phyloP scores from a whole-genome alignment of 2,797 vertebrate species.

The Oophaga sylvatica region DNA sequence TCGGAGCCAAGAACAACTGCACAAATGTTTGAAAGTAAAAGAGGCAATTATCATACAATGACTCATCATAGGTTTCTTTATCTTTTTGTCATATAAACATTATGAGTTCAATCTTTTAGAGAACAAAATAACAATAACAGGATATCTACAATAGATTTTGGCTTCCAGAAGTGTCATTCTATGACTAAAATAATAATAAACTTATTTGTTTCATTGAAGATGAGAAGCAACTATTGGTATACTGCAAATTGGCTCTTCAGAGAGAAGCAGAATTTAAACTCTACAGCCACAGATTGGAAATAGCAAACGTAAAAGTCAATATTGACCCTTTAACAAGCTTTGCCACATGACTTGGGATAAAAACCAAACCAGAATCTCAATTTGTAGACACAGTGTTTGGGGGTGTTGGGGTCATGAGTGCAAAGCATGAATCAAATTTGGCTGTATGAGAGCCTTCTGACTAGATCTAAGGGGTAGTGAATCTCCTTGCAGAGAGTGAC shows the following conservation, averaged over 20 bases:
- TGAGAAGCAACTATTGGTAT: background rate
- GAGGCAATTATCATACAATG: constrained; percentile 9
- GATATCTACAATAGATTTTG: background rate
- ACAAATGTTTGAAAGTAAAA: constrained; percentile 7
- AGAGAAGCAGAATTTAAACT: no score
- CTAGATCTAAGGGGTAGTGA: no score
- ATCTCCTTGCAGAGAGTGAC: no score
- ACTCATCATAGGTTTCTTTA: constrained; percentile 22
- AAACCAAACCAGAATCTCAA: no score
- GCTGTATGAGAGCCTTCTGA: no score
- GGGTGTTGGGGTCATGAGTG: no score
- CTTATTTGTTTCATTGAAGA: background rate
- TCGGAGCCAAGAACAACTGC: constrained; percentile 21
- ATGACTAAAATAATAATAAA: background rate
- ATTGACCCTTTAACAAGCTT: no score
- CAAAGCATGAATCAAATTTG: no score
- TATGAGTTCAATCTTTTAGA: background rate
- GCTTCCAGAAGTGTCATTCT: background rate
- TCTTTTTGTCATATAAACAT: background rate
- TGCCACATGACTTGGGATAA: no score
- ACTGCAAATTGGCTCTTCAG: background rate
- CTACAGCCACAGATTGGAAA: no score
- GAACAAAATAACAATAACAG: constrained; percentile 4
- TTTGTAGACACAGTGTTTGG: no score
- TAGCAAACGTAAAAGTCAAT: no score